Evolutionary conservation across 2,113 vertebrate genomes (phyloP), one percentile per base, ranked within the genome.

Genomic region (Panthera uncia): DNA sequence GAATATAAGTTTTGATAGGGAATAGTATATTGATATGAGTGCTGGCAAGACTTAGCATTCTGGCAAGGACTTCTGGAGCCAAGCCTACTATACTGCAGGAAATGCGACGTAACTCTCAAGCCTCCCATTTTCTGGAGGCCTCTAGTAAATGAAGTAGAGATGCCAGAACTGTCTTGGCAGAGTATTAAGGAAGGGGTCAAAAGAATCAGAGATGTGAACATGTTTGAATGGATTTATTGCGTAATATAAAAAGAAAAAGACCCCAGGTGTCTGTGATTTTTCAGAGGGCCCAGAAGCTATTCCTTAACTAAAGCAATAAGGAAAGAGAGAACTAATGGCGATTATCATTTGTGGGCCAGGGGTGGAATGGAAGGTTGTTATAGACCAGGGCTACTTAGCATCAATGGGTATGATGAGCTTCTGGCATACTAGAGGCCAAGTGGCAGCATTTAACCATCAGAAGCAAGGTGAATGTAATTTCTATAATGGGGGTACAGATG

Each of bases 101-200:
- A 69, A 71, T 68, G 15, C 15, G 76, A 74, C 55, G 91, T 78
- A 89, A 89, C 36, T 94, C 41, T 86, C 61, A 84, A 82, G 57
- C 48, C 66, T 33, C 33, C 61, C 36, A 83, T 96, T 96, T 97
- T 86, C 95, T 95, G 25, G 25, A 90, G 57, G 61, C 79, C 57
- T 68, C 27, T n/a, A 89, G 87, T 69, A 85, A 89, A 68, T 89
- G 65, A 96, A 61, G 27, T 82, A 5, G 57, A 92, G 73, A 92
- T 95, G 78, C 79, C 93, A 95, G 73, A 93, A 92, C 31, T 82
- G 3, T 89, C 94, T 90, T 97, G 84, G 91, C 66, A 95, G 66
- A 23, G 50, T 79, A 71, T 92, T 71, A 94, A 73, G 74, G 48
- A 96, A 83, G 48, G 27, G 55, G 48, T 91, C 79, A 82, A 92